phyloP scores from a whole-genome alignment of 2,797 vertebrate species.

The Brachymystax lenok region DNA sequence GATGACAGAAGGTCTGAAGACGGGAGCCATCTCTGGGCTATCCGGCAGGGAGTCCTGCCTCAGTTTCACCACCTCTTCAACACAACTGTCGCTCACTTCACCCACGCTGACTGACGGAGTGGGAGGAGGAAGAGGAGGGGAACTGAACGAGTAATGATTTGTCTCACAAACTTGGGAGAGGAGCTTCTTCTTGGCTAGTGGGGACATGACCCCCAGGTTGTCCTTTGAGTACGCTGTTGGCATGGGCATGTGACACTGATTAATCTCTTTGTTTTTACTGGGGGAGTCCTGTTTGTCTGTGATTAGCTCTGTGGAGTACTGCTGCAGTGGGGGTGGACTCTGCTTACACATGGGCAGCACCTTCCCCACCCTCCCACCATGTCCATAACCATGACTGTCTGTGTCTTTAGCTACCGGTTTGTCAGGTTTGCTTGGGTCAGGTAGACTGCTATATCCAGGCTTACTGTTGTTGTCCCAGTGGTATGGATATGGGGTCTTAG shows the following conservation, averaged over 20 bases:
- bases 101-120: conserved; percentile 80
- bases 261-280: conserved; percentile 60
- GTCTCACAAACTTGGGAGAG: conserved; percentile 90
- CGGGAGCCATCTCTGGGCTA: conserved; percentile 70
- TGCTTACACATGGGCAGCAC: conserved; percentile 87
- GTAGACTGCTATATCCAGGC: conserved; percentile 74
- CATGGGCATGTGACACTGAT: conserved; percentile 63
- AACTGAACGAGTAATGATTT: conserved; percentile 62
- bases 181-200: conserved; percentile 94
- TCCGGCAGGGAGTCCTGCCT: conserved; percentile 71
- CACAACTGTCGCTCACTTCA: conserved; percentile 70
- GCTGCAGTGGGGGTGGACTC: conserved; percentile 67
- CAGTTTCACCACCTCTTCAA: conserved; percentile 74
- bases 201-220: conserved; percentile 93
- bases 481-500: conserved; percentile 68
- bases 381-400: conserved; percentile 40
- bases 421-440: conserved; percentile 75
- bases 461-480: conserved; percentile 77
- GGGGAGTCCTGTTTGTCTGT: conserved; percentile 70
- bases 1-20: conserved; percentile 91
- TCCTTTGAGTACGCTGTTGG: conserved; percentile 84
- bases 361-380: conserved; percentile 70
- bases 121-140: conserved; percentile 77
- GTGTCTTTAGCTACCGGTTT: conserved; percentile 62
- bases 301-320: conserved; percentile 80